A percentile compares a stretch with the other conserved stretches of the same genome.
Conservation (phyloP, 23 tunicate genomes). For the Botrylloides violaceus region DNA sequence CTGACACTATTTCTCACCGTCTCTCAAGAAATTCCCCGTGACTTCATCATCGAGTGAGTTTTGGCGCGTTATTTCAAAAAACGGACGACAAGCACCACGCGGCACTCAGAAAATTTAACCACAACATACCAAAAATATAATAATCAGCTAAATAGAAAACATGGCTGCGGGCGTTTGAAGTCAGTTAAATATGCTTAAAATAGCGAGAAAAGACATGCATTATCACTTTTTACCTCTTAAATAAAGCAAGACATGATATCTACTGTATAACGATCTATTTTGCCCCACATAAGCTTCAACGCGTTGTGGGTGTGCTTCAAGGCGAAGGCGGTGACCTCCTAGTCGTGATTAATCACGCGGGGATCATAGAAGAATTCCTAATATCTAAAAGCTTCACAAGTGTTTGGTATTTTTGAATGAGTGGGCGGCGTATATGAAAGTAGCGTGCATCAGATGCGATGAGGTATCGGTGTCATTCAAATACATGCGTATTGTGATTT, state of each 20-base stretch:
- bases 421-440: too few relatives aligned
- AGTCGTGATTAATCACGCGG: conserved; percentile 8
- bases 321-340: neutral
- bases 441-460: too few relatives aligned
- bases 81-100: neutral
- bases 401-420: too few relatives aligned
- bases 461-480: too few relatives aligned
- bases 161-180: conserved; percentile 1
- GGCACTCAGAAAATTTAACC: neutral
- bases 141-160: neutral
- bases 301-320: too few relatives aligned
- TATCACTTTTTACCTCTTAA: too few relatives aligned
- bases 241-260: neutral
- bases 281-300: too few relatives aligned
- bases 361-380: too few relatives aligned
- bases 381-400: too few relatives aligned
- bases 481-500: too few relatives aligned
- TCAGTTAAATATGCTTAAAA: neutral
- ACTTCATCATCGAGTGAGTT: neutral
- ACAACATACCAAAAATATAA: neutral
- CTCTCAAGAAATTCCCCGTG: conserved; percentile 1
- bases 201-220: neutral
- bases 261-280: neutral
- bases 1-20: neutral
- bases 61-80: neutral